A percentile compares a stretch with the other conserved stretches of the same genome.
Conservation (phyloP, 2,113 vertebrate species). For the Menidia beryllina region DNA sequence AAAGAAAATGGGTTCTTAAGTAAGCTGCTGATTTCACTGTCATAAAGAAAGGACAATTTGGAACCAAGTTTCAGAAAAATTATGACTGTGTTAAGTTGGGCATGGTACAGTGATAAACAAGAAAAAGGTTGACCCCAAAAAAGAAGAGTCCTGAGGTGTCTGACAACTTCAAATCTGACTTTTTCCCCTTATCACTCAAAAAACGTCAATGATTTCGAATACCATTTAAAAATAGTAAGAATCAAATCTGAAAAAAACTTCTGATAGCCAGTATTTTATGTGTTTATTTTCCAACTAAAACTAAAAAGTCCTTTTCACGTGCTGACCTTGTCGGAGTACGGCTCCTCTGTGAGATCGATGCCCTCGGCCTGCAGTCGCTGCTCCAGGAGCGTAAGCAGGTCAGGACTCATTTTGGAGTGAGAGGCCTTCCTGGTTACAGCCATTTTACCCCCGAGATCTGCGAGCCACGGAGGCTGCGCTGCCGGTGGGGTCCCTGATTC, state of each 20-base stretch:
- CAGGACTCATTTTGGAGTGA: conserved; percentile 84
- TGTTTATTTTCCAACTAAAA: background rate
- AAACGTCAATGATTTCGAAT: no score
- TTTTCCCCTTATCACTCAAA: background rate
- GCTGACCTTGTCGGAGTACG: conserved; percentile 96
- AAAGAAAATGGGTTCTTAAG: conserved; percentile 42
- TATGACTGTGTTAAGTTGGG: conserved; percentile 56
- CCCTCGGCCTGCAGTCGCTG: conserved; percentile 88
- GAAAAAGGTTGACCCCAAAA: conserved; percentile 51
- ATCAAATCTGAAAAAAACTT: background rate
- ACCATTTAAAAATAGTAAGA: no score
- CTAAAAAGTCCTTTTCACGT: background rate
- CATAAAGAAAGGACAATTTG: conserved; percentile 35
- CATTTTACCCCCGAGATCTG: conserved; percentile 88
- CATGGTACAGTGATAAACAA: conserved; percentile 45
- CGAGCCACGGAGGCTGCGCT: conserved; percentile 88
- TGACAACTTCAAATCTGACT: conserved; percentile 10
- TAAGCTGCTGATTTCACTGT: conserved; percentile 39
- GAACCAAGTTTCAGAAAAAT: conserved; percentile 42
- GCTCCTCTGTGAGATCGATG: conserved; percentile 96
- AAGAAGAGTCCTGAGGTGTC: conserved; percentile 19
- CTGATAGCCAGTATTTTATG: no score
- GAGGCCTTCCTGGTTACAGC: conserved; percentile 87
- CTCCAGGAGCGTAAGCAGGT: conserved; percentile 89
- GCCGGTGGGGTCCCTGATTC: conserved; percentile 77